Conservation (phyloP, 2,888 invertebrate species). For the Macropis europaea region DNA sequence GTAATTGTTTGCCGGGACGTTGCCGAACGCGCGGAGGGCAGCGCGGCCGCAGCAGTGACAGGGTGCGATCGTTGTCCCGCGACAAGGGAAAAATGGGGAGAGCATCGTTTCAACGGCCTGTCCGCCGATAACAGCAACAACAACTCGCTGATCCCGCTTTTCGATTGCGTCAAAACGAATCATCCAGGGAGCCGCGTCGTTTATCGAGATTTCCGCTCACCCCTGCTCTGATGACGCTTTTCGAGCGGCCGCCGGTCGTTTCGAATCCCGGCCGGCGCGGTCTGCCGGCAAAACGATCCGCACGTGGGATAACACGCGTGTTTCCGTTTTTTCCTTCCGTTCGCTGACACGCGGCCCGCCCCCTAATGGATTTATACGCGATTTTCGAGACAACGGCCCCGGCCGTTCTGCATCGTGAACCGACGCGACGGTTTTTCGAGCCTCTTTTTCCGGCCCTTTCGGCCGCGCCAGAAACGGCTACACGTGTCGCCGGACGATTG, state of each 20-base stretch:
- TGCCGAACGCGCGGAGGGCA: conserved; percentile 24
- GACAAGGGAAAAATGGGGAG: not conserved
- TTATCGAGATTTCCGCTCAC: conserved; percentile 26
- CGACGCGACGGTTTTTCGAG: no score
- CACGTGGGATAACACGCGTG: not conserved
- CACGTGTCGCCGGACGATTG: no score
- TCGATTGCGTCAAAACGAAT: conserved; percentile 41
- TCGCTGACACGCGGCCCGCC: not conserved
- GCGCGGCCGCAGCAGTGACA: no score
- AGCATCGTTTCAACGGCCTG: conserved; percentile 37
- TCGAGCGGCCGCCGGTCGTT: not conserved
- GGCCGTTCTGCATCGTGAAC: not conserved
- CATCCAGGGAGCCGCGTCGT: conserved; percentile 10
- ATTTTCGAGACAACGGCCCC: not conserved
- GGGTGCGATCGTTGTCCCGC: conserved; percentile 31
- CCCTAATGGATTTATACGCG: conserved; percentile 24
- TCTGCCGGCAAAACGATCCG: conserved; percentile 2
- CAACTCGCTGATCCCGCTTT: conserved; percentile 11
- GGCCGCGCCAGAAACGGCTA: no score
- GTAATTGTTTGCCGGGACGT: conserved; percentile 46
- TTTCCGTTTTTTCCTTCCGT: not conserved
- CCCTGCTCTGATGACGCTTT: not conserved
- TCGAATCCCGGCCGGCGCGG: not conserved
- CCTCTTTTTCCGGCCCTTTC: no score
- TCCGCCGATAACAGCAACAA: no score